Percentiles rank a stretch among this genome's conserved stretches.
phyloP scores from a whole-genome alignment of 2,888 invertebrate species.

The Opisthograptis luteolata region DNA sequence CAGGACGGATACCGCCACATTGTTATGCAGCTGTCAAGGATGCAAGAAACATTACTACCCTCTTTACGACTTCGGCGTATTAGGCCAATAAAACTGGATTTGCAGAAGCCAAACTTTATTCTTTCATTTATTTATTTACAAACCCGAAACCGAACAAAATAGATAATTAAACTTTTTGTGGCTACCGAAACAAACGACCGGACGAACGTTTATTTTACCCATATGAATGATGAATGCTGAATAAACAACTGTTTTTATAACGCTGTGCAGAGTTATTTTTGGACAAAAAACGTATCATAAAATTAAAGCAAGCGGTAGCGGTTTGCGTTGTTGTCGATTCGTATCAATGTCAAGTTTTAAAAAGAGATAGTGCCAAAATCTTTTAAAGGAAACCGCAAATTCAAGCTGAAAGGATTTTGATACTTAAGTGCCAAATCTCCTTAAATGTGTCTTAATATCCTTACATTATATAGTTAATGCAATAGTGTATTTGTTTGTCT shows the following conservation, averaged over 20 bases:
- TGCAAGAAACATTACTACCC: not conserved
- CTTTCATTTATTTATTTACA: conserved; percentile 1
- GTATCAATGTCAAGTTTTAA: no score
- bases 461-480: no score
- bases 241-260: conserved; percentile 2
- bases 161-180: conserved; percentile 4
- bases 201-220: conserved; percentile 3
- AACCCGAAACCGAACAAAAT: conserved; percentile 1
- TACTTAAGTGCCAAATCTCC: no score
- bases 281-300: not conserved
- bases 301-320: no score
- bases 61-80: not conserved
- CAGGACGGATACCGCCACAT: no score
- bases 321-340: no score
- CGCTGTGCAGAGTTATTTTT: not conserved
- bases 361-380: no score
- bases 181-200: conserved; percentile 8
- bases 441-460: no score
- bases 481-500: no score
- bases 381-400: no score
- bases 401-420: no score
- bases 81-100: conserved; percentile 2
- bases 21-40: not conserved
- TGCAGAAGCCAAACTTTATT: conserved; percentile 1
- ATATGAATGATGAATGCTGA: not conserved